Conservation (phyloP, 2,888 invertebrate species). For the Aporophyla nigra region DNA sequence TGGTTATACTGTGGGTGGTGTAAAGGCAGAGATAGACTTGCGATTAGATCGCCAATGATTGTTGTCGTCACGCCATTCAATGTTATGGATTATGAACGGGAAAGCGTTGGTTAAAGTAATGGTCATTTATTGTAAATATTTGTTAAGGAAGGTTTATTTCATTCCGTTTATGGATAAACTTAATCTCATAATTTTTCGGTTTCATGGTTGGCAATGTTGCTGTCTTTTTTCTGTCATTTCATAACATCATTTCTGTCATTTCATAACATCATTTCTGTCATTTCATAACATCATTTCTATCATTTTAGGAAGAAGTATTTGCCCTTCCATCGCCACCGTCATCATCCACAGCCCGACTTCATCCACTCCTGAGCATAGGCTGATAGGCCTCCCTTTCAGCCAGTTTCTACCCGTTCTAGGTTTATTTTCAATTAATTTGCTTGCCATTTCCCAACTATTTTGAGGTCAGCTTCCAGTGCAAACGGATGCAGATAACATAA, state of each 20-base stretch:
- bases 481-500: too few relatives aligned
- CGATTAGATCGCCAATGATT: slow-evolving; percentile 50
- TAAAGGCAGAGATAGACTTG: slow-evolving; percentile 36
- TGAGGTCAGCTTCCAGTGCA: too few relatives aligned
- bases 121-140: slow-evolving; percentile 13
- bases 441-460: too few relatives aligned
- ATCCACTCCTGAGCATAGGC: background rate
- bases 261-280: too few relatives aligned
- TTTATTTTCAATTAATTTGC: background rate
- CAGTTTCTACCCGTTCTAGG: background rate
- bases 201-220: background rate
- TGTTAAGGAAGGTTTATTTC: background rate
- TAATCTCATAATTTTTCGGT: background rate
- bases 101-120: slow-evolving; percentile 18
- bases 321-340: background rate
- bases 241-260: too few relatives aligned
- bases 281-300: too few relatives aligned
- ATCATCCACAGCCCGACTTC: background rate
- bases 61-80: slow-evolving; percentile 32
- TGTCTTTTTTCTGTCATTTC: too few relatives aligned
- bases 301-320: background rate
- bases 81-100: slow-evolving; percentile 32
- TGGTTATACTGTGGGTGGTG: slow-evolving; percentile 51
- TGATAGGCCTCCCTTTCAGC: background rate
- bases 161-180: background rate